A percentile compares a stretch with the other conserved stretches of the same genome.
Evolutionary conservation across 2,113 vertebrate genomes (phyloP).

Genomic region (Sus scrofa): DNA sequence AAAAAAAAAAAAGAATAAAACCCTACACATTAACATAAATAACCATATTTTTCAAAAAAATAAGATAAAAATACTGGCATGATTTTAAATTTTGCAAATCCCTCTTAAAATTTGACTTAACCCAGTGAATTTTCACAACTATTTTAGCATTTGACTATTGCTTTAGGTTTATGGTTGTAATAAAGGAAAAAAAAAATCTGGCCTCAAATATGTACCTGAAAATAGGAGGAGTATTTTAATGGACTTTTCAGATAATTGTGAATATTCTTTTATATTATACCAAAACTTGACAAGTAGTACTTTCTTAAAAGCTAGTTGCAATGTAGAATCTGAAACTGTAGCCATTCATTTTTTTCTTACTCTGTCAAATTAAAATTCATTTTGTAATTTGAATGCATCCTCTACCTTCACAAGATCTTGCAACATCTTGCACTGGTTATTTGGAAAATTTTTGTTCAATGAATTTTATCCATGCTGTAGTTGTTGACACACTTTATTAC

Average conservation of each 20-base stretch:
- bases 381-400: background rate
- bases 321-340: background rate
- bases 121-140: background rate
- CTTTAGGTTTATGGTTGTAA: background rate
- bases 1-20: background rate
- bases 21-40: background rate
- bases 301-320: background rate
- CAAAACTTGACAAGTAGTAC: background rate
- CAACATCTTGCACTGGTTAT: background rate
- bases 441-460: background rate
- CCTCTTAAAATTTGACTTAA: background rate
- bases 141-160: background rate
- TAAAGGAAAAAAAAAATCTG: background rate
- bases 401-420: background rate
- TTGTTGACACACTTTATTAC: background rate
- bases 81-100: background rate
- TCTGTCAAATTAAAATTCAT: background rate
- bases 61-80: background rate
- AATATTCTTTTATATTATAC: background rate
- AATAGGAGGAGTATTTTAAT: background rate
- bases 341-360: background rate
- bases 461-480: background rate
- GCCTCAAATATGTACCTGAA: background rate
- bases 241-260: background rate
- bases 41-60: background rate